Evolutionary conservation across 2,113 vertebrate genomes (phyloP), one percentile per base, ranked within the genome.

Genomic region (Periophthalmus modestus): DNA sequence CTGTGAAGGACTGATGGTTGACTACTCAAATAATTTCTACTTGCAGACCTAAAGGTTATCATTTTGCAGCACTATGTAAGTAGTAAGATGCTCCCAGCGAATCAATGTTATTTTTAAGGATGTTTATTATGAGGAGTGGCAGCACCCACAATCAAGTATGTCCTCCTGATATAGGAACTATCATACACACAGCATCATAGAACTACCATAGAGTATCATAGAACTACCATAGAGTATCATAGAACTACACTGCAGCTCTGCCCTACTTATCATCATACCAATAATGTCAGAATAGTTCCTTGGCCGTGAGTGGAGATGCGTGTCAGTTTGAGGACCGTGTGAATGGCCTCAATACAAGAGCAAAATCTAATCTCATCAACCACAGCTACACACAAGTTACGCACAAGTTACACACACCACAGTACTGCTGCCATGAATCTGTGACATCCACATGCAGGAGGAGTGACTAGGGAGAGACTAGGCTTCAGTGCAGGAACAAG

Each of bases 251-350:
- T 86, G 54, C 79, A 75, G 82, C 79, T 87, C 75, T 88, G 89
- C 75, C 91, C 88, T 86, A 90, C 78, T 88, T 92, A 81, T 88
- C 81, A 83, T 87, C 74, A 87, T 85, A 80, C 80, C 88, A 84
- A 85, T 85, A 89, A 85, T 82, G 79, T 82, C 75, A 66, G 82
- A 86, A 88, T 2, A 87, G 79, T 86, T 72, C 72, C 72, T 67
- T 68, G 71, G 73, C 62, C 46, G 57, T 46, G 61, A 10, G 36
- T 21, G 58, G 65, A 75, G 54, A 28, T 70, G 69, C 33, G 66
- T 66, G 72, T 72, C 16, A 48, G 10, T 54, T 19, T 66, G 71
- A 59, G 13, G 66, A 69, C 50, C 34, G 70, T 69, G 75, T 63
- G 68, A 59, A 28, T 70, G 72, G 82, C 74, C 81, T 86, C 74